These are phyloP conservation scores for Papilio polyxenes DNA, from an alignment of 1,140 invertebrate species.

Conservation along the genomic window DNA sequence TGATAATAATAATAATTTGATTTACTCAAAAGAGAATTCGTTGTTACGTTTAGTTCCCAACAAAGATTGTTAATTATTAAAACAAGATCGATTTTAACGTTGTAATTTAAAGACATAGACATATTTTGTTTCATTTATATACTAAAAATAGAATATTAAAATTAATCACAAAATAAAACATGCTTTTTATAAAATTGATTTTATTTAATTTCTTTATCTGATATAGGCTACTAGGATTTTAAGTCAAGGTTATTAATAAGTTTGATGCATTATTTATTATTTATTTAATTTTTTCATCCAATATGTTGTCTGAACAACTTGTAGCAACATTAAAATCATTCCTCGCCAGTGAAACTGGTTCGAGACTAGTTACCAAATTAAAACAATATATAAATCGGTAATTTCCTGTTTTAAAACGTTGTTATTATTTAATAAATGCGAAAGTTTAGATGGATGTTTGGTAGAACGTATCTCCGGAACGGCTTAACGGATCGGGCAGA, in stretches of 20 bases:
- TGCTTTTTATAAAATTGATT: no score
- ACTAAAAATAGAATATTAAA: no score
- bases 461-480: no score
- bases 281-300: background rate
- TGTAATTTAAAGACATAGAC: background rate
- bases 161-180: no score
- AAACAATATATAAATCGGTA: background rate
- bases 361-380: background rate
- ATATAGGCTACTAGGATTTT: background rate
- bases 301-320: background rate
- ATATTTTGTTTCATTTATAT: background rate
- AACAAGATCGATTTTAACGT: no score
- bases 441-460: no score
- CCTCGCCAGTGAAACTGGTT: background rate
- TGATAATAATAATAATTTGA: background rate
- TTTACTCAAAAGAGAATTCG: background rate
- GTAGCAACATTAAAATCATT: background rate
- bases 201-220: no score
- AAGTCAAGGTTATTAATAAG: background rate
- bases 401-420: background rate
- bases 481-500: no score
- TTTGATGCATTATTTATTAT: background rate
- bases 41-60: background rate
- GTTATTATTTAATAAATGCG: background rate
- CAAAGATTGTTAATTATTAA: background rate